Evolutionary conservation across 2,797 vertebrate genomes (phyloP), one percentile per base, ranked within the genome.

Genomic region (Cuniculus paca): DNA sequence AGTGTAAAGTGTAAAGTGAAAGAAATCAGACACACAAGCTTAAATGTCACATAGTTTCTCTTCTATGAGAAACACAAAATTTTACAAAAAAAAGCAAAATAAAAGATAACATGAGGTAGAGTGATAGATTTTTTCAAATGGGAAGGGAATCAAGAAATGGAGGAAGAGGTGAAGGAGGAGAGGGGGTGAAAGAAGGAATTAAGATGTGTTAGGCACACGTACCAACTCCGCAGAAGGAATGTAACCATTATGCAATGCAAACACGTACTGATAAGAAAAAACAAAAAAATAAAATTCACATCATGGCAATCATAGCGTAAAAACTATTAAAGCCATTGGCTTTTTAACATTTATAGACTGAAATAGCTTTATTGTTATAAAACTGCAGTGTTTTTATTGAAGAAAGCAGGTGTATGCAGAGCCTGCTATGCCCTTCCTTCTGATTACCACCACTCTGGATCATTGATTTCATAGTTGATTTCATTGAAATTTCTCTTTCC

Each of bases 291-390:
- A 65, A 39, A 70, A 48, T 16, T 48, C 72, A 28, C 42, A 31
- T 96, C 82, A 79, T 91, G 68, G 70, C 34, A n/a, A 19, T 88
- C 78, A 91, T 88, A 85, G 81, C 61, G 80, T 94, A 91, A 95
- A 95, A 90, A 77, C 68, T 97, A 81, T 97, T 94, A 88, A 96
- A 97, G 80, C 52, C 65, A 81, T 42, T 95, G 65, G 45, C 77
- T 97, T 26, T 88, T 96, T 95, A 96, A 95, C 92, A 96, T 94
- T 98, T 98, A 97, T 94, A 81, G 94, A 39, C 58, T 93, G 78
- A 93, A 93, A 87, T 86, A 82, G 42, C 77, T 95, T 90, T 89
- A 72, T 95, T 36, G 56, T 88, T 91, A 92, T 96, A 85, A 89
- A 58, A 74, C 74, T 92, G 48, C 13, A 16, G 6, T 75, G 39